Conservation (phyloP, 2,797 vertebrate species). For the Schizopygopsis malacanthus region DNA sequence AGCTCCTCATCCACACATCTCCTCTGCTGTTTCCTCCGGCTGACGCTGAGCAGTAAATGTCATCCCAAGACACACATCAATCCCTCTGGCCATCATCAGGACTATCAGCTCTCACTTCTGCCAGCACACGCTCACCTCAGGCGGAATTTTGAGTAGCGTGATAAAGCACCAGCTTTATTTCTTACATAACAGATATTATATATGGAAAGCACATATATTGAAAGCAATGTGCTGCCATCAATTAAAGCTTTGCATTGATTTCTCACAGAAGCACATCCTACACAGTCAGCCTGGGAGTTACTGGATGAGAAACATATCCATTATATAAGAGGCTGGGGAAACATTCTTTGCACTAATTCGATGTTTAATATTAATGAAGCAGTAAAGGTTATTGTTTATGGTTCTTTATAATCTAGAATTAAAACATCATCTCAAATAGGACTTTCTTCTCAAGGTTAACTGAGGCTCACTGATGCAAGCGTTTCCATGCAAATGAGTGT, state of each 20-base stretch:
- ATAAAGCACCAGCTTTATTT: neutral
- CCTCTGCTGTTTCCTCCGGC: conserved; percentile 23
- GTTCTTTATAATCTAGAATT: neutral
- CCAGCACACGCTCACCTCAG: conserved; percentile 35
- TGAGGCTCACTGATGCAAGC: neutral
- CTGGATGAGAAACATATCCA: neutral
- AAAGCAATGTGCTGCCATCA: neutral
- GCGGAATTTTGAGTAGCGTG: neutral
- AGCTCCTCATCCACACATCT: neutral
- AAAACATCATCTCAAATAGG: neutral
- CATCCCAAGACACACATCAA: conserved; percentile 54
- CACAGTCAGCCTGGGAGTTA: neutral
- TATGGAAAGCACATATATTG: neutral
- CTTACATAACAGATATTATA: conserved; percentile 48
- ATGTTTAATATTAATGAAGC: neutral
- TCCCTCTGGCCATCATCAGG: conserved; percentile 35
- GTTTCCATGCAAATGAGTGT: neutral
- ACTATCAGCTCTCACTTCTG: conserved; percentile 30
- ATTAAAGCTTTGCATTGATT: conserved; percentile 41
- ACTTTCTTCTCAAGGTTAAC: neutral
- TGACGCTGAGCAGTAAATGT: conserved; percentile 55
- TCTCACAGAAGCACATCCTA: neutral
- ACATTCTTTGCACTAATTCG: neutral
- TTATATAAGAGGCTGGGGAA: neutral
- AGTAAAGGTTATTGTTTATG: neutral